phyloP scores from a whole-genome alignment of 1,140 invertebrate genomes.

The Cyphomyrmex costatus region DNA sequence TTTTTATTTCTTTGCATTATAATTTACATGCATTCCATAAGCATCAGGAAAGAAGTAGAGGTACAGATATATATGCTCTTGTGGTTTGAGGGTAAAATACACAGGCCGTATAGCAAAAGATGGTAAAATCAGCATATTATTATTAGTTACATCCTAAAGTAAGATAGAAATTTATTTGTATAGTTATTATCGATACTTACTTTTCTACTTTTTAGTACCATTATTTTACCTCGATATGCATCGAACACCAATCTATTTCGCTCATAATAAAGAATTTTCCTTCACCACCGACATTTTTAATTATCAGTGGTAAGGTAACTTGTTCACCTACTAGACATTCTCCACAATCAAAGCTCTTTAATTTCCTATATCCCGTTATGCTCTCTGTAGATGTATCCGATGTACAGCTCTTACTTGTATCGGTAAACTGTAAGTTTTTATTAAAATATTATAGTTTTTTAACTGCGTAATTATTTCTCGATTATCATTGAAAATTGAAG shows the following conservation, averaged over 20 bases:
- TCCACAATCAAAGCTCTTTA: constrained; percentile 77
- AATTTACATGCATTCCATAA: constrained; percentile 77
- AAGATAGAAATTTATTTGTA: constrained; percentile 20
- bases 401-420: not conserved
- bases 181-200: not conserved
- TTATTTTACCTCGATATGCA: constrained; percentile 74
- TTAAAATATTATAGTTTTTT: too few relatives aligned
- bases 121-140: constrained; percentile 70
- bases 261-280: constrained; percentile 82
- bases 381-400: not conserved
- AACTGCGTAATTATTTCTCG: not conserved
- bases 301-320: constrained; percentile 58
- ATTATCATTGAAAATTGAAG: constrained; percentile 12
- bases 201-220: constrained; percentile 1
- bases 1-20: constrained; percentile 7
- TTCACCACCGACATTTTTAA: constrained; percentile 79
- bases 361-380: not conserved
- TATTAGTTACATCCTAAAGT: constrained; percentile 70
- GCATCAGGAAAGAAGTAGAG: constrained; percentile 75
- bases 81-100: constrained; percentile 75
- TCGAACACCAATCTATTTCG: constrained; percentile 81
- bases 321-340: constrained; percentile 79
- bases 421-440: not conserved
- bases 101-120: constrained; percentile 77
- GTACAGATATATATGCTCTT: constrained; percentile 73